phyloP scores from a whole-genome alignment of 2,113 vertebrate genomes.

The Trematocara zebra region DNA sequence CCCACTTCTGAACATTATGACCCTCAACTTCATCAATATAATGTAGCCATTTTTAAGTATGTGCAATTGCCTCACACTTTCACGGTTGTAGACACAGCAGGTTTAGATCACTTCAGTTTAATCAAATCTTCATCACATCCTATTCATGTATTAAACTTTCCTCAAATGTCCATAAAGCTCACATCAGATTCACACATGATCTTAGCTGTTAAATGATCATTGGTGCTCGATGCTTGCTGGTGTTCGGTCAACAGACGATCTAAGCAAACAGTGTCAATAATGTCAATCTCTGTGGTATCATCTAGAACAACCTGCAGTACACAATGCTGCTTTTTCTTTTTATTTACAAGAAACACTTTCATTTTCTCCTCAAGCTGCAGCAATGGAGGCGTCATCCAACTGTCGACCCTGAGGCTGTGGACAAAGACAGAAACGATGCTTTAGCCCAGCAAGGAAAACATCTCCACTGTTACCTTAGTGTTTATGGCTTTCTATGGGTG shows the following conservation, averaged over 20 bases:
- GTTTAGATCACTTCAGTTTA: constrained; percentile 25
- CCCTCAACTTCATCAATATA: background rate
- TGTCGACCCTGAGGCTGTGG: constrained; percentile 90
- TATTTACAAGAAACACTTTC: constrained; percentile 7
- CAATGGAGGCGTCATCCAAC: constrained; percentile 81
- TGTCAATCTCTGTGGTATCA: background rate
- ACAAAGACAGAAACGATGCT: background rate
- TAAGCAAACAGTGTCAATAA: constrained; percentile 38
- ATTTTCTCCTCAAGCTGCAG: constrained; percentile 76
- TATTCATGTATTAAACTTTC: background rate
- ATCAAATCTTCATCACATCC: constrained; percentile 14
- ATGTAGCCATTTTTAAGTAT: background rate
- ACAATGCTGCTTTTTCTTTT: background rate
- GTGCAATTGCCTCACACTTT: background rate
- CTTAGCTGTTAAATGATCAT: background rate
- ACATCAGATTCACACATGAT: background rate
- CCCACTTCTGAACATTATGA: background rate
- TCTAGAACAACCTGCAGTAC: background rate
- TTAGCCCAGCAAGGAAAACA: background rate
- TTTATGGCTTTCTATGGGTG: background rate
- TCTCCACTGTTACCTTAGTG: background rate
- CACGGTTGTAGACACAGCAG: background rate
- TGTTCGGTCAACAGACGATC: background rate
- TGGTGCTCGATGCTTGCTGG: background rate
- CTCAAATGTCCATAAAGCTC: background rate